Conservation (phyloP, 1,140 invertebrate genomes). For the Heliconius melpomene region DNA sequence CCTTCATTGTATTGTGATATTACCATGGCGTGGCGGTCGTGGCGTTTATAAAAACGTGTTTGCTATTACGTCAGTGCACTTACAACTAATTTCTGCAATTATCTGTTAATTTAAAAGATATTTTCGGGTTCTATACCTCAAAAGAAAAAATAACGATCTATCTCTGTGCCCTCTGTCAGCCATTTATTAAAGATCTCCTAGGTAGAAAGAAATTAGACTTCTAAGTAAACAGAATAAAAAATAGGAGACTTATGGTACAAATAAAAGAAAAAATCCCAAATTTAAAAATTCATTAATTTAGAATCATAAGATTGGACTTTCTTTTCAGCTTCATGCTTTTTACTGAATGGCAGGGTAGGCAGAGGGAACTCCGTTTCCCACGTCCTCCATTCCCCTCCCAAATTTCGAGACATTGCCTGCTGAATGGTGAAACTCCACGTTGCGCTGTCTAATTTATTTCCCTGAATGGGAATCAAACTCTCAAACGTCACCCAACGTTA, state of each 20-base stretch:
- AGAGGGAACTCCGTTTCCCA: not conserved
- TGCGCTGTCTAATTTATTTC: not conserved
- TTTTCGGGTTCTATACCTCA: not conserved
- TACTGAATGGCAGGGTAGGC: not conserved
- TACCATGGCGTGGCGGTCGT: not conserved
- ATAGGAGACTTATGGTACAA: too few relatives aligned
- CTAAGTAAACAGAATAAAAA: too few relatives aligned
- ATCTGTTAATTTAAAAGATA: not conserved
- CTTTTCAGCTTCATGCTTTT: not conserved
- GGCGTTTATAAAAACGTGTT: constrained; percentile 13
- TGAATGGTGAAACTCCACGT: not conserved
- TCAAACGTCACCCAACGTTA: too few relatives aligned
- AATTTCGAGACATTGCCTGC: not conserved
- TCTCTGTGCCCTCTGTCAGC: too few relatives aligned
- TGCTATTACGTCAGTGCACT: constrained; percentile 20
- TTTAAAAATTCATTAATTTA: too few relatives aligned
- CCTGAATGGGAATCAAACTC: too few relatives aligned
- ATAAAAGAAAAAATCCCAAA: too few relatives aligned
- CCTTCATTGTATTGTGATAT: constrained; percentile 19
- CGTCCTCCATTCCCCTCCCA: too few relatives aligned
- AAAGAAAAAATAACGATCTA: not conserved
- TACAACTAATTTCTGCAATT: not conserved
- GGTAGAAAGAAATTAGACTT: too few relatives aligned
- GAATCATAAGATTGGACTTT: too few relatives aligned
- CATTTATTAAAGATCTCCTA: too few relatives aligned